Percentiles rank a stretch among this genome's conserved stretches.
Conservation (phyloP, 2,797 vertebrate genomes). For the Syngnathus acus region DNA sequence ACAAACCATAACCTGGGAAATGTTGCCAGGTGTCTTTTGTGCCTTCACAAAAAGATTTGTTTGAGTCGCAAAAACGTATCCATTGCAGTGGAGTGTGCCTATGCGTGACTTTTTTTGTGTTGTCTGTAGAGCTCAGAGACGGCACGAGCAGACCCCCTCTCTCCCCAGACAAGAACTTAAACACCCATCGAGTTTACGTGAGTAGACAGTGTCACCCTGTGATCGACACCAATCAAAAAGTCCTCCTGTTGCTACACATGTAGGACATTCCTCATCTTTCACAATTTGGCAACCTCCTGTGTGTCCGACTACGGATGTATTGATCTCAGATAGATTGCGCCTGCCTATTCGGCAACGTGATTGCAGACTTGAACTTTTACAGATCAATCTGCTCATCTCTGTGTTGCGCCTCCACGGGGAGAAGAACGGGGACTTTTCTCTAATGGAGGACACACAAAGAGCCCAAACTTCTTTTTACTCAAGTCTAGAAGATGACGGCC, state of each 20-base stretch:
- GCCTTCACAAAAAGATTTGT: too few species aligned
- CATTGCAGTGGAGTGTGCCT: too few species aligned
- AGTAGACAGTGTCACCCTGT: not conserved
- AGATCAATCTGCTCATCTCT: constrained; percentile 42
- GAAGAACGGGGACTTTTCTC: not conserved
- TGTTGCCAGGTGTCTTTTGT: too few species aligned
- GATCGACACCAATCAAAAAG: not conserved
- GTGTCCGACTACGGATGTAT: constrained; percentile 12
- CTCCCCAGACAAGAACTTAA: not conserved
- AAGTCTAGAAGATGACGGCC: not conserved
- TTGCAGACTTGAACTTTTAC: constrained; percentile 26
- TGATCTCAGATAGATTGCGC: constrained; percentile 33
- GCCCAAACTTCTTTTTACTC: not conserved
- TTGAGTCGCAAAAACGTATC: too few species aligned
- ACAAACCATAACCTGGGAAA: too few species aligned
- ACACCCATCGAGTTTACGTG: not conserved
- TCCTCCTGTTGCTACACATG: not conserved
- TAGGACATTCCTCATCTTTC: not conserved
- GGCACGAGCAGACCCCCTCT: not conserved
- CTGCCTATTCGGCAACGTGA: constrained; percentile 29
- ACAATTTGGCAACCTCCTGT: constrained; percentile 14
- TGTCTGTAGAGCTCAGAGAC: not conserved
- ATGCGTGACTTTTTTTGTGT: too few species aligned
- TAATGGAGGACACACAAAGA: not conserved
- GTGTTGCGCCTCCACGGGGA: constrained; percentile 10